Base-by-base conservation (phyloP, 2,113 vertebrate genomes). In the Nestor notabilis region DNA sequence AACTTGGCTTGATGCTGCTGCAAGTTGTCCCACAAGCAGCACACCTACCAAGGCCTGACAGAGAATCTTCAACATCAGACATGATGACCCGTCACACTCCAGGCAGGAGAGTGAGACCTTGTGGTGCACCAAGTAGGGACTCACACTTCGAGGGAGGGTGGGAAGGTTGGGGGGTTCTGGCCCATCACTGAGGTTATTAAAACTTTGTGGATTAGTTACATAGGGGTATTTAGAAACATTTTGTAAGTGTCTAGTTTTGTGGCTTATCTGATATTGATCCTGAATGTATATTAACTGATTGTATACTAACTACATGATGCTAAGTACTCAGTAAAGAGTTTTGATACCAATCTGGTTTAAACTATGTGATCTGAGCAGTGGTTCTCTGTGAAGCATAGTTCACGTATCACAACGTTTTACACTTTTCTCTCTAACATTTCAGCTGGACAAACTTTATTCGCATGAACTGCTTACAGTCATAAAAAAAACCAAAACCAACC, bases 31-130 rank as follows among this genome's bases (percentile, higher is more conserved):
- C 50, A 52, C 19, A 24, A 77, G 49, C 1, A 12, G 9, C 75
- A 64, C 11, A 61, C 39, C 74, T 75, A 31, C 27, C 47, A 82
- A 65, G 47, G 29, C 33, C 64, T 60, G 39, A 65, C 10, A 41
- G 39, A 77, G 49, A 49, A 46, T 19, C n/a, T 76, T 41, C 1
- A 0, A 23, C 9, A 27, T 47, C 66, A 83, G 17, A 56, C 21
- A 11, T 0, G 0, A 15, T 23, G 14, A 69, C 9, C 28, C 78
- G 33, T 6, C n/a, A 41, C 49, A n/a, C 5, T 46, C 17, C 43
- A 52, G 4, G 5, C 18, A 25, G 50, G 3, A 75, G 5, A 61
- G 14, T 8, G 47, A 82, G 37, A 63, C 18, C 37, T 19, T 1
- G 2, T 31, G 13, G 10, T 39, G 24, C 47, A 19, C 12, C 29